Conservation (phyloP, 2,888 invertebrate species). For the Chymomyza caudatula region DNA sequence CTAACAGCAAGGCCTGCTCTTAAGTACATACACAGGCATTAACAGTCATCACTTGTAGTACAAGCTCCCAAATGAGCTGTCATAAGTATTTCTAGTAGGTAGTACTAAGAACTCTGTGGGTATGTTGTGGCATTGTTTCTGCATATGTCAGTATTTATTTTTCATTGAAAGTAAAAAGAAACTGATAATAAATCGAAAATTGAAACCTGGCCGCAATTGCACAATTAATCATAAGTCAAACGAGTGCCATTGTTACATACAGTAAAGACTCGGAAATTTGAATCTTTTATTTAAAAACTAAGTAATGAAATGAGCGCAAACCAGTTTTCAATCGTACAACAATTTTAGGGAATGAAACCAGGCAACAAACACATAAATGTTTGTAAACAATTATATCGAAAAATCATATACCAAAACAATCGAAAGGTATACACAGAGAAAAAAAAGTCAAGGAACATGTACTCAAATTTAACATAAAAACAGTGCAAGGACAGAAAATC, state of each 20-base stretch:
- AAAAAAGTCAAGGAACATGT: too few relatives aligned
- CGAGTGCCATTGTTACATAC: conserved; percentile 29
- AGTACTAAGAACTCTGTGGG: not conserved
- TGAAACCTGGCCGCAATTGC: conserved; percentile 20
- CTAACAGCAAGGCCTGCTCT: not conserved
- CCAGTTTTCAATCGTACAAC: not conserved
- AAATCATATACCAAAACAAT: too few relatives aligned
- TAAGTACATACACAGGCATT: not conserved
- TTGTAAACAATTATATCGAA: too few relatives aligned
- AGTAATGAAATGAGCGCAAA: too few relatives aligned
- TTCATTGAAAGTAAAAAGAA: conserved; percentile 47
- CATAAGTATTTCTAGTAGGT: not conserved
- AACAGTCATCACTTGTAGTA: not conserved
- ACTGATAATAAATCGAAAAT: conserved; percentile 20
- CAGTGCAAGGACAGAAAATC: too few relatives aligned
- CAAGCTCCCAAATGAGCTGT: not conserved
- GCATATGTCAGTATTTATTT: conserved; percentile 24
- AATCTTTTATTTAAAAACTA: too few relatives aligned
- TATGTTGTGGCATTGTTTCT: not conserved
- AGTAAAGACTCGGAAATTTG: too few relatives aligned
- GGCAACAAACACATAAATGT: too few relatives aligned
- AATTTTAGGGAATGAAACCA: not conserved
- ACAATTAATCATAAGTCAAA: conserved; percentile 32
- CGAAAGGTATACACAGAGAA: too few relatives aligned
- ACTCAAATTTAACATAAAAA: too few relatives aligned